These are phyloP conservation scores for Pelobates fuscus DNA, from an alignment of 2,113 vertebrate species.

Conservation along the genomic window DNA sequence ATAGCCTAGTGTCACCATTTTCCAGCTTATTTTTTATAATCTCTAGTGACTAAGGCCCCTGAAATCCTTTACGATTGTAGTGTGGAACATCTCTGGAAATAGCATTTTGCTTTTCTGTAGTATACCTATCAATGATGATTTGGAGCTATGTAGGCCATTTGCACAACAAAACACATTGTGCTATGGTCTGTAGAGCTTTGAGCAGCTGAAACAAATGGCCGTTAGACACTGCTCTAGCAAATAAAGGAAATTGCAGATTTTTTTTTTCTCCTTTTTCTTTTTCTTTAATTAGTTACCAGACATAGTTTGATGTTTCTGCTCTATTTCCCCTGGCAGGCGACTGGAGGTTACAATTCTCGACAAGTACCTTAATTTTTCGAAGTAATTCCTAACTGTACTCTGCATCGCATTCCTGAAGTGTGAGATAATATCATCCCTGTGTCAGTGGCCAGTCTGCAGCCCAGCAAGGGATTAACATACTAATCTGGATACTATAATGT, in stretches of 20 bases:
- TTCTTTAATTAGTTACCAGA: slow-evolving; percentile 19
- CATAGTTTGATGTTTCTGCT: slow-evolving; percentile 32
- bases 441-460: slow-evolving; percentile 37
- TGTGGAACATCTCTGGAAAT: background rate
- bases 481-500: background rate
- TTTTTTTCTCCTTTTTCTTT: background rate
- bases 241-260: slow-evolving; percentile 1
- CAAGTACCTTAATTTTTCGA: slow-evolving; percentile 50
- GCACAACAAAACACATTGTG: background rate
- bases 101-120: background rate
- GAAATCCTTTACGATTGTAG: background rate
- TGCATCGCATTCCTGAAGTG: slow-evolving; percentile 46
- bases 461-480: slow-evolving; percentile 36
- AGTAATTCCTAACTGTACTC: slow-evolving; percentile 59
- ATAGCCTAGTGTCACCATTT: background rate
- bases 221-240: background rate
- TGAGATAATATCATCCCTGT: slow-evolving; percentile 47
- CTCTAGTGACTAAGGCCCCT: background rate
- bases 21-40: background rate
- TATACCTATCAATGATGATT: background rate
- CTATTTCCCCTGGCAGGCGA: slow-evolving; percentile 17
- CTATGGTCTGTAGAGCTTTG: background rate
- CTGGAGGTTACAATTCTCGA: slow-evolving; percentile 43
- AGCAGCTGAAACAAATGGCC: background rate
- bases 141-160: background rate